A percentile compares a stretch with the other conserved stretches of the same genome.
Conservation (phyloP, 2,888 invertebrate species). For the Acanthococcus lagerstroemiae region DNA sequence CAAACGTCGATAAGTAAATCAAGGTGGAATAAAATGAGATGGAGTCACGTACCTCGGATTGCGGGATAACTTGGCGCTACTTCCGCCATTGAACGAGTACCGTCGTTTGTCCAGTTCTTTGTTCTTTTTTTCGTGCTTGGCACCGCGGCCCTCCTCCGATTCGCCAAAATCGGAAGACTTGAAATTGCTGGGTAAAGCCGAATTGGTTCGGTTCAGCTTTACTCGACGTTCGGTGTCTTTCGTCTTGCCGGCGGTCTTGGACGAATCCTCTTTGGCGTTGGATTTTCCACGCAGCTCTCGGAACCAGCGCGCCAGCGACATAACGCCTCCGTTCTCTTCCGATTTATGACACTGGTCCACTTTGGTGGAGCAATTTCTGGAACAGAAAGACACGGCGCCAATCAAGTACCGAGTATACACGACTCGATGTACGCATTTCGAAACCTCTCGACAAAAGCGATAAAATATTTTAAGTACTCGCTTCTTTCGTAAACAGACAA, state of each 20-base stretch:
- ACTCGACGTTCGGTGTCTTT: background rate
- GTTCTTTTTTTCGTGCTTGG: background rate
- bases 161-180: background rate
- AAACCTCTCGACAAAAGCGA: too few species aligned
- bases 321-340: background rate
- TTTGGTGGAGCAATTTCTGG: background rate
- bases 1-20: too few species aligned
- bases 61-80: background rate
- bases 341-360: background rate
- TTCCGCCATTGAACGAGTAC: constrained; percentile 6
- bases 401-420: too few species aligned
- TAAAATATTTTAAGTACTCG: too few species aligned
- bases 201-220: constrained; percentile 1
- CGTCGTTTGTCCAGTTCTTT: constrained; percentile 1
- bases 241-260: background rate
- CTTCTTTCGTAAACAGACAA: too few species aligned
- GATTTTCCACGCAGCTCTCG: constrained; percentile 6
- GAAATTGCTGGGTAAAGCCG: background rate
- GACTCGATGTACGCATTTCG: too few species aligned
- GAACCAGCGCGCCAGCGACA: background rate
- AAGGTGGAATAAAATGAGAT: too few species aligned
- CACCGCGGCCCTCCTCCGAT: background rate
- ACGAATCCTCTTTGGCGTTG: background rate
- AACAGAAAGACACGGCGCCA: too few species aligned
- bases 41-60: constrained; percentile 3